Base-by-base conservation (phyloP, 2,888 invertebrate species). In the Imbricaverruca yamaguchii region DNA sequence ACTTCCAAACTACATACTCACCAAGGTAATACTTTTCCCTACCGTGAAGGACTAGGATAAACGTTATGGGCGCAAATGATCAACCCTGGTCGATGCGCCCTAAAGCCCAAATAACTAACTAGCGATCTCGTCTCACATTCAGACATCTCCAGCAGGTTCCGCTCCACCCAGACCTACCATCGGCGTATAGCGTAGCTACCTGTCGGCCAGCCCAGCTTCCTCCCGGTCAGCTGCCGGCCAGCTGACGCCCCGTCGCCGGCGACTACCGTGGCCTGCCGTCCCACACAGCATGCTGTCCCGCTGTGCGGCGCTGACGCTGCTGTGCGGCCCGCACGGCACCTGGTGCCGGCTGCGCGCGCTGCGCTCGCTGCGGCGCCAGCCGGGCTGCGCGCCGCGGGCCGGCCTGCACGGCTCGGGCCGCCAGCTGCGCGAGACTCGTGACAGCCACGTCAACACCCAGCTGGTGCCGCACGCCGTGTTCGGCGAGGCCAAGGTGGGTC, bases 241-340 rank as follows among this genome's bases (percentile, higher is more conserved):
- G 39, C 39, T 39, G 39, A 39, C 39, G 39, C 4, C 39, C 39
- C 2, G 39, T 39, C 39, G 39, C 39, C 39, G 39, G 39, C 39
- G 39, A 39, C 39, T 8, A 1, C 63, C 63, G 18, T 21, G 21
- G 8, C 63, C 63, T 63, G 65, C 9, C 23, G 13, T 23, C 23
- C 23, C 65, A 9, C 23, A 23, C 67, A 23, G 67, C 12, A 67
- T 67, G 67, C 67, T 67, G 67, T 25, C 23, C 10, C 67, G 67
- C 25, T 67, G 67, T 23, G 23, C 25, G 67, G 11, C 67, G 67
- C 67, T 13, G 67, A 18, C 67, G 25, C 67, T 11, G 67, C 63
- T 89, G 63, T n/a, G 63, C 8, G 63, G 63, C n/a, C 67, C 25
- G 67, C 67, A 25, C 23, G n/a, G 23, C 11, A 67, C n/a, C 67